A percentile compares a stretch with the other conserved stretches of the same genome.
phyloP scores from a whole-genome alignment of 92 coral and sea anemone species.

The Virgularia gustaviana region DNA sequence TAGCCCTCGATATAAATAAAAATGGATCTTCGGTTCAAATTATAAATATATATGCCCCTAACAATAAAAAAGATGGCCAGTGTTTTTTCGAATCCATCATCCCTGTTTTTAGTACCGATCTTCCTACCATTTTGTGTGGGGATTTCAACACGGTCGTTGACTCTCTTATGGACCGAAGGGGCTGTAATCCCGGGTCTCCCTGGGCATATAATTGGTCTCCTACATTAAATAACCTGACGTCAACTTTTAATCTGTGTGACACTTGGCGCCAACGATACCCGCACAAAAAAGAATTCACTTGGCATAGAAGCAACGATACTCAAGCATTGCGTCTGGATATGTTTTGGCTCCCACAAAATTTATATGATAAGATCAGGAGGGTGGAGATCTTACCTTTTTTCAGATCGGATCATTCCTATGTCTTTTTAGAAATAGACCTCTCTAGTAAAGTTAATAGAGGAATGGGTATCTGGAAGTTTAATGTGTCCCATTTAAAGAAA shows the following conservation, averaged over 20 bases:
- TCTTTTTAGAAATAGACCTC: neutral
- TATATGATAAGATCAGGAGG: neutral
- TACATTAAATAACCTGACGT: neutral
- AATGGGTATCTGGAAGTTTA: neutral
- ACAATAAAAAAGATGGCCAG: slow-evolving; percentile 11
- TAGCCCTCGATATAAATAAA: neutral
- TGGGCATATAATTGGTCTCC: slow-evolving; percentile 1
- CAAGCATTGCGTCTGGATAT: slow-evolving; percentile 3
- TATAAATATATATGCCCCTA: slow-evolving; percentile 42
- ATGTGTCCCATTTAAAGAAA: too few relatives aligned
- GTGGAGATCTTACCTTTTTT: slow-evolving; percentile 12
- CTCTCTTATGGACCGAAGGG: slow-evolving; percentile 7
- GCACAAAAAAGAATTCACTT: neutral
- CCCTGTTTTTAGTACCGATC: slow-evolving; percentile 1
- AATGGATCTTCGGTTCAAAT: neutral
- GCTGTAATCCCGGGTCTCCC: neutral
- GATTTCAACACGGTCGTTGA: slow-evolving; percentile 46
- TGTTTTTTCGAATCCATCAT: slow-evolving; percentile 20
- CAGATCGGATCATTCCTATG: slow-evolving; percentile 34
- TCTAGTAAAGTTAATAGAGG: neutral
- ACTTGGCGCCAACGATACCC: slow-evolving; percentile 11
- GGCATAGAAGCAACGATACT: neutral
- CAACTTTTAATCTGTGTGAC: neutral
- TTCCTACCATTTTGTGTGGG: slow-evolving; percentile 3
- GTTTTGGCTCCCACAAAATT: slow-evolving; percentile 1